These are phyloP conservation scores for Malurus melanocephalus DNA, from an alignment of 2,113 vertebrate species.

Conservation along the genomic window DNA sequence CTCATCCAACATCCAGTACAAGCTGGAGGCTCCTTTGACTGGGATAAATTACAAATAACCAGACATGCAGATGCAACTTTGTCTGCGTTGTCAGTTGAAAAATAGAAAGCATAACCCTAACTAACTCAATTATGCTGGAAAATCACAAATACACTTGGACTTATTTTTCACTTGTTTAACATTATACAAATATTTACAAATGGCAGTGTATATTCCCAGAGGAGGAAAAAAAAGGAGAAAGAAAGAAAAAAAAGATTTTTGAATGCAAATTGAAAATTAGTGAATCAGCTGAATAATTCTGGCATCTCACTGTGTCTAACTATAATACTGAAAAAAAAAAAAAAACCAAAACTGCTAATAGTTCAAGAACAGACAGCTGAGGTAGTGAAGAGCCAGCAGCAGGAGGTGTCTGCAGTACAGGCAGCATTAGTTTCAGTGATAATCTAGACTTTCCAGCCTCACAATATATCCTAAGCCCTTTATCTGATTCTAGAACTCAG, in stretches of 20 bases:
- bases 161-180: background rate
- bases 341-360: background rate
- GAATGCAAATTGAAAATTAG: background rate
- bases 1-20: background rate
- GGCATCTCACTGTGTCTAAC: background rate
- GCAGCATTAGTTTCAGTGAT: background rate
- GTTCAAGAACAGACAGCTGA: background rate
- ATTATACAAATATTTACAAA: background rate
- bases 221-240: fast-evolving
- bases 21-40: background rate
- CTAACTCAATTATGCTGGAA: background rate
- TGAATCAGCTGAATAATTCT: background rate
- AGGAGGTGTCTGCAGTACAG: background rate
- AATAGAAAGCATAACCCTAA: background rate
- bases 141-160: background rate
- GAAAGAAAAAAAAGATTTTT: background rate
- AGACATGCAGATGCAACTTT: background rate
- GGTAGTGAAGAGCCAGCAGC: background rate
- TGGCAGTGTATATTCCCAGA: background rate
- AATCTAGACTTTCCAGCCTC: background rate
- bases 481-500: slow-evolving; percentile 14
- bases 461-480: background rate
- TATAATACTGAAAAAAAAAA: background rate
- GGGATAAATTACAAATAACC: background rate
- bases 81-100: background rate